Conservation (phyloP, 2,797 vertebrate species). For the Hydrolagus colliei region DNA sequence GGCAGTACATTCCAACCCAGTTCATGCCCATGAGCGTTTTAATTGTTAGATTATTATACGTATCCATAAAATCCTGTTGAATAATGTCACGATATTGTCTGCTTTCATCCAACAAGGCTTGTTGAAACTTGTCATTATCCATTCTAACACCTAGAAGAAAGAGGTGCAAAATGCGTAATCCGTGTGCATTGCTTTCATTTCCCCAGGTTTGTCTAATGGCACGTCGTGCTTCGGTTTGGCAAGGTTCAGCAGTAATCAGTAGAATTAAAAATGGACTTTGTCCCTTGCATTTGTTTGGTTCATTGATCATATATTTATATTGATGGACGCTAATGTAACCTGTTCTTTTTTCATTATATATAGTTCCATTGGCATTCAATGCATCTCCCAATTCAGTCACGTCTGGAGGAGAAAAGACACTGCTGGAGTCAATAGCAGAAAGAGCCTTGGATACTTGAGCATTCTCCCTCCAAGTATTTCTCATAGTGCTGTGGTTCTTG, state of each 20-base stretch:
- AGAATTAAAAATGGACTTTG: slow-evolving; percentile 76
- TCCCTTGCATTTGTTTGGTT: slow-evolving; percentile 74
- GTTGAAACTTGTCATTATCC: slow-evolving; percentile 67
- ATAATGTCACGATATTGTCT: slow-evolving; percentile 75
- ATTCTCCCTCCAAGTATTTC: slow-evolving; percentile 61
- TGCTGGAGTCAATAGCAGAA: slow-evolving; percentile 54
- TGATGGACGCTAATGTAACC: slow-evolving; percentile 54
- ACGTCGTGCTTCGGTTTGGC: slow-evolving; percentile 76
- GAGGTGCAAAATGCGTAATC: slow-evolving; percentile 66
- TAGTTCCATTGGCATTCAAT: slow-evolving; percentile 63
- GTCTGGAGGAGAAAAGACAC: slow-evolving; percentile 53
- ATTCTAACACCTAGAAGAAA: slow-evolving; percentile 77
- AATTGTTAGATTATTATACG: slow-evolving; percentile 88
- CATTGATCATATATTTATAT: slow-evolving; percentile 79
- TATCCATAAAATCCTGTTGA: slow-evolving; percentile 87
- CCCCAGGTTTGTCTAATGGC: slow-evolving; percentile 94
- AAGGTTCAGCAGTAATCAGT: slow-evolving; percentile 79
- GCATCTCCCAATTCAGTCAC: slow-evolving; percentile 58
- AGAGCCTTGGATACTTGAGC: slow-evolving; percentile 55
- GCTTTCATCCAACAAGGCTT: slow-evolving; percentile 75
- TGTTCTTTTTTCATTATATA: slow-evolving; percentile 59
- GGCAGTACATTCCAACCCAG: slow-evolving; percentile 85
- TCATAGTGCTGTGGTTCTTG: slow-evolving; percentile 59
- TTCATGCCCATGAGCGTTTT: slow-evolving; percentile 98
- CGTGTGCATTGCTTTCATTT: slow-evolving; percentile 71